Evolutionary conservation across 1,140 invertebrate genomes (phyloP).

Genomic region (Leguminivora glycinivorella): DNA sequence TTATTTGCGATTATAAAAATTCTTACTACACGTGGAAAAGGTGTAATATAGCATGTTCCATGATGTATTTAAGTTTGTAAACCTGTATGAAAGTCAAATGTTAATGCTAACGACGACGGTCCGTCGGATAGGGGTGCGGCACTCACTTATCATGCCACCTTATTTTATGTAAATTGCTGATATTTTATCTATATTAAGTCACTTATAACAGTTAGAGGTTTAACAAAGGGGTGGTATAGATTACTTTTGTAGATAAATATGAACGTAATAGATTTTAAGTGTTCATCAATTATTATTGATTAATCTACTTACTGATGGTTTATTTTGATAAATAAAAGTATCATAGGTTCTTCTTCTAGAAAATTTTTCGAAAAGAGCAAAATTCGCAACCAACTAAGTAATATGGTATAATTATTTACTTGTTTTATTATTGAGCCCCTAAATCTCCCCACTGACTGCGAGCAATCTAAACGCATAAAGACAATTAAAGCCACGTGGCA

Average conservation of each 20-base stretch:
- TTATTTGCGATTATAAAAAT: background rate
- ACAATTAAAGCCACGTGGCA: constrained; percentile 62
- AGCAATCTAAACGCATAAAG: constrained; percentile 34
- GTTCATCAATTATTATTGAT: background rate
- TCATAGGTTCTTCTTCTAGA: too few species aligned
- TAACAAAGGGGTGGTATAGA: constrained; percentile 14
- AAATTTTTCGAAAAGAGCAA: too few species aligned
- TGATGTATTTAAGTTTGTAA: background rate
- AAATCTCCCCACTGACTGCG: constrained; percentile 32
- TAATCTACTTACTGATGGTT: background rate
- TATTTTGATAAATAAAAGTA: background rate
- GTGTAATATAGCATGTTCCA: background rate
- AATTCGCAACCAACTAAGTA: background rate
- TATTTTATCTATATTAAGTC: constrained; percentile 38
- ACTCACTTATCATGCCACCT: constrained; percentile 47
- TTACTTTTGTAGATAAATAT: constrained; percentile 7
- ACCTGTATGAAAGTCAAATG: constrained; percentile 48
- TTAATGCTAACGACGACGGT: constrained; percentile 48
- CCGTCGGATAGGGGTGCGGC: constrained; percentile 42
- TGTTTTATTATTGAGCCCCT: background rate
- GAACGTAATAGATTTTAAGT: background rate
- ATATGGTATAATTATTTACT: background rate
- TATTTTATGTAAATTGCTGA: constrained; percentile 38
- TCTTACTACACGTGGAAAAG: background rate
- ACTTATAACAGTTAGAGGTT: constrained; percentile 23